Evolutionary conservation across 2,113 vertebrate species (phyloP).

Genomic region (Anguilla japonica): DNA sequence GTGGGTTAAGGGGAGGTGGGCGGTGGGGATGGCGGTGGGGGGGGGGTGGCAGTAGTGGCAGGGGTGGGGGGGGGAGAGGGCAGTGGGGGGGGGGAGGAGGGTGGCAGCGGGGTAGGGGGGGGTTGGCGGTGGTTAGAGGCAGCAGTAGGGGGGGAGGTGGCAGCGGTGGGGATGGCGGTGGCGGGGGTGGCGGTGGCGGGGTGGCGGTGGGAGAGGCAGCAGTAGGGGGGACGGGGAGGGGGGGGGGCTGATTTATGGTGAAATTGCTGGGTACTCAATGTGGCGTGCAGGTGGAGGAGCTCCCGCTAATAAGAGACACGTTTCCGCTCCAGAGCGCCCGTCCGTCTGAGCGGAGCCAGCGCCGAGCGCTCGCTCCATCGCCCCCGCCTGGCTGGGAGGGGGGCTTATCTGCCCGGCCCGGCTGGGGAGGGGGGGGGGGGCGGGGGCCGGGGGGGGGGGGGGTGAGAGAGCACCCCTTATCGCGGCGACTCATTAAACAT

Average conservation of each 20-base stretch:
- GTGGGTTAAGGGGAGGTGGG: too few relatives aligned
- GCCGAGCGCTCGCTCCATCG: slow-evolving; percentile 56
- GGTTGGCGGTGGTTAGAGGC: too few relatives aligned
- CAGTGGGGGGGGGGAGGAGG: too few relatives aligned
- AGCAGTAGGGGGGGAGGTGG: too few relatives aligned
- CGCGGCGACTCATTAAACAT: neutral
- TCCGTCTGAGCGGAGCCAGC: slow-evolving; percentile 65
- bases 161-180: too few relatives aligned
- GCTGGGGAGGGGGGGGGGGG: neutral
- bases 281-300: slow-evolving; percentile 72
- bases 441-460: neutral
- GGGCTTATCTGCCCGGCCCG: slow-evolving; percentile 51
- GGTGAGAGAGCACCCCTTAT: neutral
- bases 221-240: neutral
- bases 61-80: too few relatives aligned
- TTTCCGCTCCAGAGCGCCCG: slow-evolving; percentile 71
- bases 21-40: too few relatives aligned
- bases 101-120: too few relatives aligned
- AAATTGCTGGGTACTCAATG: slow-evolving; percentile 70
- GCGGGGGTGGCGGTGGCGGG: slow-evolving; percentile 30
- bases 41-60: too few relatives aligned
- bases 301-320: slow-evolving; percentile 71
- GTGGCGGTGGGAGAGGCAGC: slow-evolving; percentile 23
- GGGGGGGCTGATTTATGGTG: slow-evolving; percentile 61
- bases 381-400: slow-evolving; percentile 26